These are phyloP conservation scores for Periphyllus acericola DNA, from an alignment of 2,888 invertebrate genomes.

Conservation along the genomic window DNA sequence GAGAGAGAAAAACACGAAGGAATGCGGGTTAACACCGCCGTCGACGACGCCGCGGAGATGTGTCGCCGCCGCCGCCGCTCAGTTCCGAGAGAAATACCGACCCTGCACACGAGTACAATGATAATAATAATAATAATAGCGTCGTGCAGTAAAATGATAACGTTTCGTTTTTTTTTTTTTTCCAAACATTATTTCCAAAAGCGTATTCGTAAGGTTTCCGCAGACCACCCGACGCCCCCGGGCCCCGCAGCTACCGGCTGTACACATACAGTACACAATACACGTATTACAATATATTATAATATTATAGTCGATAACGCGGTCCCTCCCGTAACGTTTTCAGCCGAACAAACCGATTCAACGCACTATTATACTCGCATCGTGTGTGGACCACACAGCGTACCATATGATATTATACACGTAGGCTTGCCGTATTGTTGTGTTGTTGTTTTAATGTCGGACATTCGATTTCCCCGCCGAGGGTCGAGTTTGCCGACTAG, in stretches of 20 bases:
- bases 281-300: no score
- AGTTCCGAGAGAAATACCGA: constrained; percentile 38
- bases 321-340: not conserved
- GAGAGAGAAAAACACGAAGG: constrained; percentile 29
- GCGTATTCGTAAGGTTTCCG: constrained; percentile 6
- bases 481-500: no score
- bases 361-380: no score
- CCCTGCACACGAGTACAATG: constrained; percentile 35
- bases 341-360: not conserved
- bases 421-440: no score
- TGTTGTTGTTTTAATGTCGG: no score
- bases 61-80: not conserved
- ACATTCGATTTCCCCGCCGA: no score
- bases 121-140: not conserved
- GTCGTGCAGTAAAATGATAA: constrained; percentile 30
- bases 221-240: constrained; percentile 8
- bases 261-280: not conserved
- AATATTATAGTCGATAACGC: no score
- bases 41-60: not conserved
- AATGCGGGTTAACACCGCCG: constrained; percentile 47
- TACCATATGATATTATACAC: no score
- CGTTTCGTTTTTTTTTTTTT: not conserved
- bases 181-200: not conserved
- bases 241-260: not conserved
- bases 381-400: no score